Conservation (phyloP, 2,888 invertebrate species). For the Lamellibrachia columna region DNA sequence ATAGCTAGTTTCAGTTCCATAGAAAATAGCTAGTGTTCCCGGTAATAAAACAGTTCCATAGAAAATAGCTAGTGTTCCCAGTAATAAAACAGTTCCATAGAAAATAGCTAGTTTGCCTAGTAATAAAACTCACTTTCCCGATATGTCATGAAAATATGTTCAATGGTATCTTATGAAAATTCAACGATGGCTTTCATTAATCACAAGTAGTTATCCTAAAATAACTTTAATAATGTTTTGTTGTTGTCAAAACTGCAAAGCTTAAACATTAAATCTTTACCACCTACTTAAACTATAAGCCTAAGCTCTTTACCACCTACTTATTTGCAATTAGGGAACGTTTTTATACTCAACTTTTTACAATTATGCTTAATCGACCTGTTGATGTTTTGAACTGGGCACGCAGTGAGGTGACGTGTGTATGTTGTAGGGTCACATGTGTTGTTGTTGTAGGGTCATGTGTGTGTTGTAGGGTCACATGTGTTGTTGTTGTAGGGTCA, state of each 20-base stretch:
- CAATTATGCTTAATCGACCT: background rate
- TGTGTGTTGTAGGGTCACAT: slow-evolving; percentile 72
- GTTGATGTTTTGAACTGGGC: too few species aligned
- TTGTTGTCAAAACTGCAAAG: background rate
- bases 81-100: too few species aligned
- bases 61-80: too few species aligned
- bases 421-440: background rate
- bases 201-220: too few species aligned
- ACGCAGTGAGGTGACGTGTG: too few species aligned
- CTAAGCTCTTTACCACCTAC: background rate
- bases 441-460: background rate
- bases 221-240: background rate
- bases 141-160: too few species aligned
- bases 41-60: too few species aligned
- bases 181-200: too few species aligned
- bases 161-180: too few species aligned
- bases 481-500: slow-evolving; percentile 62
- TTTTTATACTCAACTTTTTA: background rate
- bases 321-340: background rate
- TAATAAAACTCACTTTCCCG: too few species aligned
- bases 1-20: background rate
- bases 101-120: too few species aligned
- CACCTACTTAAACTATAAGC: background rate
- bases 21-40: too few species aligned
- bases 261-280: background rate